Evolutionary conservation across 2,797 vertebrate genomes (phyloP), one percentile per base, ranked within the genome.

Genomic region (Gephyroberyx darwinii): DNA sequence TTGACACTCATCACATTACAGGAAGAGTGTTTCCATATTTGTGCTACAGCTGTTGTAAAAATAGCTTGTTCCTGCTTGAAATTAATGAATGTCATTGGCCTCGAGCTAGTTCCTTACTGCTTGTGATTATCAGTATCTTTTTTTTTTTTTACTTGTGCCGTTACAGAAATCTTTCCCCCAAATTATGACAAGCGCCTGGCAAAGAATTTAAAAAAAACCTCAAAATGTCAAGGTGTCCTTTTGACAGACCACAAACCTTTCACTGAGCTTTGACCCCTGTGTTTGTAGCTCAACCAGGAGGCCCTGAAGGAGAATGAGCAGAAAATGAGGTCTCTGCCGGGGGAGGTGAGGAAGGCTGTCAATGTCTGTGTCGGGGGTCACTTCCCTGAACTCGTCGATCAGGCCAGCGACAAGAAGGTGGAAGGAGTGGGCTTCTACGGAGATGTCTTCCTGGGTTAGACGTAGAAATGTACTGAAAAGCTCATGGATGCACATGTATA

Each of bases 261-360:
- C 26, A 56, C 68, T 75, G 60, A 75, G 48, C 54, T 83, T 69
- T 84, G 69, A 37, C 26, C 33, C 30, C 20, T 79, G 45, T 84
- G 51, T 80, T 37, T 55, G 71, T 91, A 99, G 98, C 93, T 96
- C 69, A 95, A 95, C 77, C 92, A 94, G 84, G 93, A 95, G 39
- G 94, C 91, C 0, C 80, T 88, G 80, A 82, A 80, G 0, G 96
- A 97, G 45, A 95, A 95, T 0, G 86, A 94, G 33, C 90, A 93
- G 82, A 97, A 90, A 60, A 9, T 94, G 86, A 94, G 90, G 80
- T 85, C 84, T 7, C 89, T 98, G 78, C 91, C 82, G 1, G 16
- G 17, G 0, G 94, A 96, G 59, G 93, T 95, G 82, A 92, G 85
- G 75, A 95, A 95, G 56, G 70, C 91, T 0, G 84, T 96, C 69